Evolutionary conservation across 2,113 vertebrate genomes (phyloP).

Genomic region (Scalopus aquaticus): DNA sequence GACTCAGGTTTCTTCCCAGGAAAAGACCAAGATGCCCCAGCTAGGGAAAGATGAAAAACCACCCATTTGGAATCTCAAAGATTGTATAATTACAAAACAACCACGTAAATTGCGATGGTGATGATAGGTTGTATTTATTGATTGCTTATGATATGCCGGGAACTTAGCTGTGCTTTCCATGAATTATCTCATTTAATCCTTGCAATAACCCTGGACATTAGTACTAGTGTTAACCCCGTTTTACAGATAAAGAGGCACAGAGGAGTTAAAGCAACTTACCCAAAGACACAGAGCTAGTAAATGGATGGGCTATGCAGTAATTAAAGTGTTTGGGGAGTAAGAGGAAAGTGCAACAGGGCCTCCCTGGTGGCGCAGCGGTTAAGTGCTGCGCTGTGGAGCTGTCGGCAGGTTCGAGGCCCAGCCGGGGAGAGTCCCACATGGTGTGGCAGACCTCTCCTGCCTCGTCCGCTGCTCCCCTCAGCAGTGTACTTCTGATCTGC

Average conservation of each 20-base stretch:
- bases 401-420: too few species aligned
- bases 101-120: not conserved
- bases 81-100: not conserved
- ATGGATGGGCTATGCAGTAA: not conserved
- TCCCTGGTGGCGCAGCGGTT: too few species aligned
- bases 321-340: not conserved
- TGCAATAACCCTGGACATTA: not conserved
- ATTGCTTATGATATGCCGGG: not conserved
- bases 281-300: not conserved
- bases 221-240: not conserved
- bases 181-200: constrained; percentile 29
- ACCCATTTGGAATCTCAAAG: not conserved
- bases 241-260: constrained; percentile 21
- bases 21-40: constrained; percentile 18
- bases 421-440: too few species aligned
- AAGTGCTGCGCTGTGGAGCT: too few species aligned
- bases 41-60: not conserved
- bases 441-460: too few species aligned
- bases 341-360: not conserved
- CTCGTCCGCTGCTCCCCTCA: too few species aligned
- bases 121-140: not conserved
- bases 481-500: too few species aligned
- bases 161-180: not conserved
- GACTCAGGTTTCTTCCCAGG: constrained; percentile 33
- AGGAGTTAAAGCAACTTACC: not conserved